phyloP scores from a whole-genome alignment of 2,888 invertebrate genomes.

The Schizaphis graminum region DNA sequence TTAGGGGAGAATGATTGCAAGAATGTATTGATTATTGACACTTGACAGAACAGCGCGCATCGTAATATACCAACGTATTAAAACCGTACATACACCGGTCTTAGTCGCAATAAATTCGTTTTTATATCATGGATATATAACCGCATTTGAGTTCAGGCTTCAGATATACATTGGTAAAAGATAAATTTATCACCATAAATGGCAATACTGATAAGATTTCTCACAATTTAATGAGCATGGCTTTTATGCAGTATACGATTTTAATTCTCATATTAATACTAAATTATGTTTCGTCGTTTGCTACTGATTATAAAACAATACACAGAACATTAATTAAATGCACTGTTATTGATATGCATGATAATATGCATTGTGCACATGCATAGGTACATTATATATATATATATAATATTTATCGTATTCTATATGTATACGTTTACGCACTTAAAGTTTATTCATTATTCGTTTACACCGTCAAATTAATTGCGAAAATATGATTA shows the following conservation, averaged over 20 bases:
- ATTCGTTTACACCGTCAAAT: not conserved
- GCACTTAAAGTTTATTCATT: not conserved
- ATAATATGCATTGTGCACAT: not conserved
- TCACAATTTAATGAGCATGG: not conserved
- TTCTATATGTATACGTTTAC: not conserved
- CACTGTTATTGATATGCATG: conserved; percentile 1
- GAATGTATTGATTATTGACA: not conserved
- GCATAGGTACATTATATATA: not conserved
- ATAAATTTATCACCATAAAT: not conserved
- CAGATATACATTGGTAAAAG: not conserved
- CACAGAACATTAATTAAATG: not conserved
- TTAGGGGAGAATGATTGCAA: not conserved
- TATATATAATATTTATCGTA: not conserved
- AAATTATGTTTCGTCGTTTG: not conserved
- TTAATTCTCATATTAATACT: not conserved
- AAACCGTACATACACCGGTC: not conserved
- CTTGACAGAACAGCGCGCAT: not conserved
- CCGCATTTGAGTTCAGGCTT: not conserved
- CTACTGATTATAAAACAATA: not conserved
- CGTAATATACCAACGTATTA: not conserved
- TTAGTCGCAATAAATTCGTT: not conserved
- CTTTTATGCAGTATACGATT: not conserved
- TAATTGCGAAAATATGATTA: not conserved
- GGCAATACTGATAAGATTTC: not conserved
- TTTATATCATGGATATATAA: not conserved